Evolutionary conservation across 2,113 vertebrate species (phyloP).

Genomic region (Sorex fumeus): DNA sequence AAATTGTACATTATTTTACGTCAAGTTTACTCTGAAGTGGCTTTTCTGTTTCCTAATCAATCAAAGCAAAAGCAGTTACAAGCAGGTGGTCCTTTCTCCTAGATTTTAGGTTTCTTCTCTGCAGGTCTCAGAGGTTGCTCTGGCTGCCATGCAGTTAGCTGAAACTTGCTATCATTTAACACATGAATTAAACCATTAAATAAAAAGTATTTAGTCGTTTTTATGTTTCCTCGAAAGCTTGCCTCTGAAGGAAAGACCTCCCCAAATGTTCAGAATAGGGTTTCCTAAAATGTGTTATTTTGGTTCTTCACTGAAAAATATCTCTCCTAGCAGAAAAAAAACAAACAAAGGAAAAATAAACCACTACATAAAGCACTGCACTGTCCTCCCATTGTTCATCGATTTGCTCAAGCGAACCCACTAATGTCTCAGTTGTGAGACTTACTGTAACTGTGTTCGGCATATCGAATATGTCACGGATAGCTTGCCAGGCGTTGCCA

Average conservation of each 20-base stretch:
- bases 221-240: neutral
- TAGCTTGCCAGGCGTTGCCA: too few species aligned
- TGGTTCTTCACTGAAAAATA: neutral
- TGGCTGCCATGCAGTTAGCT: constrained; percentile 2
- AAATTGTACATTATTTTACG: constrained; percentile 66
- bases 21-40: constrained; percentile 64
- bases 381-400: too few species aligned
- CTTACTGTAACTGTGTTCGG: too few species aligned
- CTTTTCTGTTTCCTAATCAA: constrained; percentile 71
- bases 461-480: too few species aligned
- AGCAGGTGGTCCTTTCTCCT: constrained; percentile 1
- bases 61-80: constrained; percentile 66
- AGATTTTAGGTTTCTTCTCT: constrained; percentile 33
- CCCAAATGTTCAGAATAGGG: neutral
- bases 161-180: constrained; percentile 16
- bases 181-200: constrained; percentile 67
- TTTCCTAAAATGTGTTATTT: neutral
- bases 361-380: too few species aligned
- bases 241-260: neutral
- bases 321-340: neutral
- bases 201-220: neutral
- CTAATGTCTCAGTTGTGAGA: too few species aligned
- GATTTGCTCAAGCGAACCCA: too few species aligned
- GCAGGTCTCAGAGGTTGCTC: constrained; percentile 14
- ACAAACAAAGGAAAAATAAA: neutral